Evolutionary conservation across 2,113 vertebrate species (phyloP), one percentile per base, ranked within the genome.

Genomic region (Machaerirhynchus nigripectus): DNA sequence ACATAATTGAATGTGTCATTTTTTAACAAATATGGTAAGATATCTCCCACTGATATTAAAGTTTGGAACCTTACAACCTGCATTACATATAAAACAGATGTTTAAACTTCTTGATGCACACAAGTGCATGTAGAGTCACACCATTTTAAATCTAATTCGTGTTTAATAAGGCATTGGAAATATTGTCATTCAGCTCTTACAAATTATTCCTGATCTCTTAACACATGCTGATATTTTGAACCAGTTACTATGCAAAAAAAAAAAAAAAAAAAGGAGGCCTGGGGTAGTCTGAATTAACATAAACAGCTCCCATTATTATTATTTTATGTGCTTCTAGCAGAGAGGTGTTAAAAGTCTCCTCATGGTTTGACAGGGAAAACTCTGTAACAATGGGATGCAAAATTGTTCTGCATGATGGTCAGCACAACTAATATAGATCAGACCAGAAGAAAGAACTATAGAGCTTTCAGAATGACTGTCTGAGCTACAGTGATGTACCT

Each of bases 91-190:
- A 83, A 97, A 96, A 78, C 74, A 97, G 87, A 94, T 93, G 86
- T 91, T 97, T 95, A 80, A 95, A 91, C 52, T 88, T 96, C 73
- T 64, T 89, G 60, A 95, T 87, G 50, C 56, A 80, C 70, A 61
- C 27, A 92, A 96, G 56, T 93, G 50, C 76, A 77, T 94, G 96
- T 85, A 95, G 57, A 97, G 76, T 96, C 95, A 96, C 91, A 95
- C 33, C 19, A 6, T 92, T 97, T 94, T 78, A 97, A 97, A 98
- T 97, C 80, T 97, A 98, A 97, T 97, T 97, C 97, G 87, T 90
- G 76, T 86, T 97, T 98, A 98, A 98, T 97, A 97, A 97, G 53
- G 59, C 86, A 90, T 96, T 96, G 93, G 95, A 97, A 98, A 97
- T 96, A 91, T 88, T 97, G 96, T 95, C 91, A 97, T 91, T 96